Base-by-base conservation (phyloP, 1,140 invertebrate genomes). In the Prorops nasuta region DNA sequence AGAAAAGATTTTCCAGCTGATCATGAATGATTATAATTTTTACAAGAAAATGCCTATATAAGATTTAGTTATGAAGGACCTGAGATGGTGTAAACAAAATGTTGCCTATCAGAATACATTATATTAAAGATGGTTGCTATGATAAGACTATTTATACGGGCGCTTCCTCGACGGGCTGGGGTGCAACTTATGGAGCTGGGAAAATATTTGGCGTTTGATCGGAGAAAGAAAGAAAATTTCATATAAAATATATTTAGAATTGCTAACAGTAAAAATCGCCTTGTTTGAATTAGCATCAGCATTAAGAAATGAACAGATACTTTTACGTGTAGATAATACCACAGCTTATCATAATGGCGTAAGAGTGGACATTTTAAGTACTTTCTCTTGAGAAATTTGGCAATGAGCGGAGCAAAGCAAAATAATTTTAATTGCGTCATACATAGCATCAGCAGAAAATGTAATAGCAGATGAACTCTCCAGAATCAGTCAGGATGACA, bases 241-340 rank as follows among this genome's bases (percentile, higher is more conserved):
- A n/a, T 14, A 35, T 35, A n/a, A 35, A 35, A 4, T 35, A n/a
- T n/a, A 35, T 35, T 15, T 35, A 9, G 48, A 55, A 40, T 28
- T 51, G 19, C 41, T 43, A 34, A 41, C 54, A 14, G 40, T 21
- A 2, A 43, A 43, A 16, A 41, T 43, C 10, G 48, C 32, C 9
- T 34, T 51, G 8, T 32, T 37, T 21, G 42, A 44, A 37, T 56
- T 56, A 21, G 47, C 38, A 2, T 32, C 32, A 24, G 17, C 55
- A 2, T 16, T 22, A 3, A 17, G 10, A 35, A 32, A 47, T 16
- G 49, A 48, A 17, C 14, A 53, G 21, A 54, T 63, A 28, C 22
- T 59, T 6, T 20, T 60, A 8, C 17, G 60, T 20, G 48, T 60
- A 3, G 51, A 63, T 18, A 63, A 63, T 40, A 54, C 45, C 1